These are phyloP conservation scores for Drosophila nigricruria DNA, from an alignment of 2,888 invertebrate genomes.

Conservation along the genomic window DNA sequence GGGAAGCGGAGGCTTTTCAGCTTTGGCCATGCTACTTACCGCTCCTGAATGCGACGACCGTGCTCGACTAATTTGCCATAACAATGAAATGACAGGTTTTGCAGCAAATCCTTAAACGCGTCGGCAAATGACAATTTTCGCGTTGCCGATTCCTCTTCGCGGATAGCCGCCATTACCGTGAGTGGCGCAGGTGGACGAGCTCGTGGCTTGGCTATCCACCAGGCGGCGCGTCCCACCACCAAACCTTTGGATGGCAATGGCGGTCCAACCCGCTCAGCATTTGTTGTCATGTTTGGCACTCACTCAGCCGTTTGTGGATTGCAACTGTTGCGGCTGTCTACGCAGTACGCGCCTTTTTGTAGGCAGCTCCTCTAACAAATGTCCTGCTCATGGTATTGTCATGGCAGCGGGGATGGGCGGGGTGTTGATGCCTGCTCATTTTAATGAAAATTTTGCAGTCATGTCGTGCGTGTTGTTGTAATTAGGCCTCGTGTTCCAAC, in stretches of 20 bases:
- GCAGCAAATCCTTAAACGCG: slow-evolving; percentile 81
- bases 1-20: slow-evolving; percentile 2
- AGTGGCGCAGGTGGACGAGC: slow-evolving; percentile 7
- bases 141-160: slow-evolving; percentile 38
- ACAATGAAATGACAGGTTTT: slow-evolving; percentile 83
- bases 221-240: slow-evolving; percentile 76
- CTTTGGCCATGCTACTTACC: slow-evolving; percentile 62
- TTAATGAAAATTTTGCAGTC: slow-evolving; percentile 83
- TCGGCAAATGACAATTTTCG: slow-evolving; percentile 72
- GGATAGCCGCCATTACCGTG: slow-evolving; percentile 16
- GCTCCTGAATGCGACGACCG: slow-evolving; percentile 74
- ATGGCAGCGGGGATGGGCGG: slow-evolving; percentile 14
- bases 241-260: slow-evolving; percentile 39
- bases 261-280: slow-evolving; percentile 9
- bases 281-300: slow-evolving; percentile 54
- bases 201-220: slow-evolving; percentile 76
- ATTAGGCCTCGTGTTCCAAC: slow-evolving; percentile 80
- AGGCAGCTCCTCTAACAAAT: slow-evolving; percentile 36
- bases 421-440: slow-evolving; percentile 49
- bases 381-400: slow-evolving; percentile 21
- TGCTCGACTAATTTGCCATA: slow-evolving; percentile 83
- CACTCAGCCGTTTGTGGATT: slow-evolving; percentile 66
- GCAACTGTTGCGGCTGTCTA: slow-evolving; percentile 72
- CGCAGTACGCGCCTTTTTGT: slow-evolving; percentile 57
- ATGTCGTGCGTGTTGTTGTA: slow-evolving; percentile 79